A percentile compares a stretch with the other conserved stretches of the same genome.
phyloP scores from a whole-genome alignment of 2,888 invertebrate species.

The Amblyjoppa fuscipennis region DNA sequence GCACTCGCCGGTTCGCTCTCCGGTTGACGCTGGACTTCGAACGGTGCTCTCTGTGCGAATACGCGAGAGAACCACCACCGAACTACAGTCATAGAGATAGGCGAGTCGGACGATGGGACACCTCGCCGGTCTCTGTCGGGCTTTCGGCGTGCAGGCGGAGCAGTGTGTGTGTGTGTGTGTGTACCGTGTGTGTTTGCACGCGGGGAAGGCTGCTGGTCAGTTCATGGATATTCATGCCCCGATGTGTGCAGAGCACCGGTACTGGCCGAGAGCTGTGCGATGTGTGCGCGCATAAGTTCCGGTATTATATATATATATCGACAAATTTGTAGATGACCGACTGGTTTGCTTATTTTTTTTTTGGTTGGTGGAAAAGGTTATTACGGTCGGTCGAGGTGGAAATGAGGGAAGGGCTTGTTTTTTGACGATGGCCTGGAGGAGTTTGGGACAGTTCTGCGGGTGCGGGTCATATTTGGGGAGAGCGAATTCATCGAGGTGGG shows the following conservation, averaged over 20 bases:
- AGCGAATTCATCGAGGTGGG: too few species aligned
- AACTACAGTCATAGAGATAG: not conserved
- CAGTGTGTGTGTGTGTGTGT: not conserved
- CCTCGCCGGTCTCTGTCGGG: slow-evolving; percentile 4
- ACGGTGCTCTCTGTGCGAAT: slow-evolving; percentile 33
- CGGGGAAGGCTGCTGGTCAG: slow-evolving; percentile 23
- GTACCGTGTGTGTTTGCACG: not conserved
- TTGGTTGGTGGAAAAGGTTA: too few species aligned
- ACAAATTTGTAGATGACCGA: slow-evolving; percentile 13
- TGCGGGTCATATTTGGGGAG: too few species aligned
- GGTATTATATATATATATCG: slow-evolving; percentile 45
- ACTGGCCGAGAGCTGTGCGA: slow-evolving; percentile 23
- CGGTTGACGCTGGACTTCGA: slow-evolving; percentile 34
- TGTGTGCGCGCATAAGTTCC: slow-evolving; percentile 10
- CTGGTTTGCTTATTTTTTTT: too few species aligned
- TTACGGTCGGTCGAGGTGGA: too few species aligned
- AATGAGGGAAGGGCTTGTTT: too few species aligned
- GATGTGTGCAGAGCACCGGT: slow-evolving; percentile 48
- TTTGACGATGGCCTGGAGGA: too few species aligned
- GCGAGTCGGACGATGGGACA: slow-evolving; percentile 34
- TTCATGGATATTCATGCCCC: slow-evolving; percentile 58
- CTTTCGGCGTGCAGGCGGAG: slow-evolving; percentile 10
- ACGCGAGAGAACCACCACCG: slow-evolving; percentile 17
- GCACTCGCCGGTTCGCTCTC: slow-evolving; percentile 25
- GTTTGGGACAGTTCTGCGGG: too few species aligned